A percentile compares a stretch with the other conserved stretches of the same genome.
phyloP scores from a whole-genome alignment of 2,113 vertebrate species.

The Caranx ignobilis region DNA sequence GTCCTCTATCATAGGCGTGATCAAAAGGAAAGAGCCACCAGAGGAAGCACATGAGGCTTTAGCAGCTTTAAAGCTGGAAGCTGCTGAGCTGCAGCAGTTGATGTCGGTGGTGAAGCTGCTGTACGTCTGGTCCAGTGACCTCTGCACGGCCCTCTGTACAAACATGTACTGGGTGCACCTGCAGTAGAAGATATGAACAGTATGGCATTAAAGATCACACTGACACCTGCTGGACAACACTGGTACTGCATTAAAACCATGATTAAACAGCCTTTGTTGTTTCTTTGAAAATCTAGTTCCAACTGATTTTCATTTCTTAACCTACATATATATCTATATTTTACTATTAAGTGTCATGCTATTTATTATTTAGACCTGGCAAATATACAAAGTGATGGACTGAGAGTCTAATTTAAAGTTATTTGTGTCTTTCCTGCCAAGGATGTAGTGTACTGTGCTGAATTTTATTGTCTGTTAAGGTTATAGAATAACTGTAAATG shows the following conservation, averaged over 20 bases:
- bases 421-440: too few species aligned
- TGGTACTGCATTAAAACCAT: slow-evolving; percentile 21
- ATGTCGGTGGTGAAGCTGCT: slow-evolving; percentile 8
- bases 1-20: neutral
- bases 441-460: too few species aligned
- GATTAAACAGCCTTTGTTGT: too few species aligned
- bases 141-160: slow-evolving; percentile 13
- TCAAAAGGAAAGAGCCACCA: neutral
- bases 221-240: slow-evolving; percentile 63
- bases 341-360: too few species aligned
- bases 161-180: slow-evolving; percentile 49
- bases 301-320: too few species aligned
- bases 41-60: slow-evolving; percentile 16
- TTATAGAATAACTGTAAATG: too few species aligned
- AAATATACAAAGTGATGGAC: too few species aligned
- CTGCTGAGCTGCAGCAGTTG: slow-evolving; percentile 12
- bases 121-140: slow-evolving; percentile 35
- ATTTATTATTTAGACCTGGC: too few species aligned
- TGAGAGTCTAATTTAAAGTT: too few species aligned
- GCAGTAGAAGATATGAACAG: slow-evolving; percentile 15
- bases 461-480: too few species aligned
- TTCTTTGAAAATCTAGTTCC: too few species aligned
- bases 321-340: too few species aligned
- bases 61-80: slow-evolving; percentile 18
- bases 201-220: neutral